Evolutionary conservation across 2,113 vertebrate genomes (phyloP), one percentile per base, ranked within the genome.

Genomic region (Camarhynchus parvulus): DNA sequence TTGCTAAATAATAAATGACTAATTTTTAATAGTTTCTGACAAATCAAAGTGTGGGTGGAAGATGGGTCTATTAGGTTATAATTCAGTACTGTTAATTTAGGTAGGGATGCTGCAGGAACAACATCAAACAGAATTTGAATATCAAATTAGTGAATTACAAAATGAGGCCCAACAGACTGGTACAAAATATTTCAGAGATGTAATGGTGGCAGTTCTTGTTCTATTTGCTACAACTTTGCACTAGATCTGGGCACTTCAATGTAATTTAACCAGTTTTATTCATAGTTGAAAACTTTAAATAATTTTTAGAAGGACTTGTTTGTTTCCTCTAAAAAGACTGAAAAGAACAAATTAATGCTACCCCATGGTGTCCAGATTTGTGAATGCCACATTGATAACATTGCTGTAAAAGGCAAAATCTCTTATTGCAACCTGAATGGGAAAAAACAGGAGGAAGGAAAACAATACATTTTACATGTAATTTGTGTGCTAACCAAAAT

Each of bases 1-100:
- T 46, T 89, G 17, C 80, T 87, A 81, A 89, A 94, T 88, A 95
- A 83, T 80, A 70, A 44, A 92, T 87, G 15, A 78, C 76, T 75
- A 27, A 27, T 58, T 84, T 89, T 72, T 64, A 80, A 39, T 28
- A 56, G 44, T 68, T 95, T 64, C 44, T 78, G 61, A 75, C 61
- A 87, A 90, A 82, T 78, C 44, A n/a, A 88, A 74, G 41, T n/a
- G 25, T 61, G 83, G 33, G 62, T 68, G 39, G 91, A 87, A 81
- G 27, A 56, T 0, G 47, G 27, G 62, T 72, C 41, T 66, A 52
- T 76, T 81, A 64, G 23, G 47, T 84, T 76, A 55, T 55, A 80
- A 53, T 46, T 46, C 63, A 63, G 68, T 41, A 23, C 33, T 44
- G 44, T 28, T 91, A 61, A 94, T 72, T 93, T 73, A 75, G 75